Conservation (phyloP, 2,888 invertebrate genomes). For the Junonia oenone region DNA sequence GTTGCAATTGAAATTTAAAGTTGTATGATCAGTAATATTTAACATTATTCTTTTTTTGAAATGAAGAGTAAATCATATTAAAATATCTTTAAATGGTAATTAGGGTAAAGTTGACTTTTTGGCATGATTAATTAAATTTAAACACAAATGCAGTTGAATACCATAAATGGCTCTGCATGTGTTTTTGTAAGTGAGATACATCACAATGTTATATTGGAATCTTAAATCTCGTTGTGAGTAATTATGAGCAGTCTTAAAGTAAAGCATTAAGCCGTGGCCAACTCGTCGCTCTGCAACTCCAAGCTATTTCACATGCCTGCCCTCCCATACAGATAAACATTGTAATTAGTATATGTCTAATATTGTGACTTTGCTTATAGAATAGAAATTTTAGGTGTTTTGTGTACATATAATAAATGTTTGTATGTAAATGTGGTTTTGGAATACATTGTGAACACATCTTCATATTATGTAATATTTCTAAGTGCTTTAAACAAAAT, state of each 20-base stretch:
- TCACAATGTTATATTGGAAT: slow-evolving; percentile 21
- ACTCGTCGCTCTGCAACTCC: slow-evolving; percentile 34
- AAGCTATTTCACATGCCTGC: not conserved
- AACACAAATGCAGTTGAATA: not conserved
- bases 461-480: slow-evolving; percentile 1
- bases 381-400: slow-evolving; percentile 8
- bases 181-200: not conserved
- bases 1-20: slow-evolving; percentile 16
- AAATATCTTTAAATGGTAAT: not conserved
- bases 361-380: slow-evolving; percentile 7
- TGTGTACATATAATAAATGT: slow-evolving; percentile 17
- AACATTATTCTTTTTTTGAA: not conserved
- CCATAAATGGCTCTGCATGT: not conserved
- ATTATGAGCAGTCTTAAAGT: slow-evolving; percentile 15
- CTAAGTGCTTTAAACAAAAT: not conserved
- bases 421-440: not conserved
- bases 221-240: slow-evolving; percentile 21
- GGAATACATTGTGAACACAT: not conserved
- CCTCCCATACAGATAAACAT: not conserved
- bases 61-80: not conserved
- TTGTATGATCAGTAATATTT: slow-evolving; percentile 7
- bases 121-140: not conserved
- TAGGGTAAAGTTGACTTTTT: not conserved
- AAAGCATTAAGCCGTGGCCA: slow-evolving; percentile 44
- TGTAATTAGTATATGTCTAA: not conserved